phyloP scores from a whole-genome alignment of 2,113 vertebrate genomes.

The Podarcis muralis region DNA sequence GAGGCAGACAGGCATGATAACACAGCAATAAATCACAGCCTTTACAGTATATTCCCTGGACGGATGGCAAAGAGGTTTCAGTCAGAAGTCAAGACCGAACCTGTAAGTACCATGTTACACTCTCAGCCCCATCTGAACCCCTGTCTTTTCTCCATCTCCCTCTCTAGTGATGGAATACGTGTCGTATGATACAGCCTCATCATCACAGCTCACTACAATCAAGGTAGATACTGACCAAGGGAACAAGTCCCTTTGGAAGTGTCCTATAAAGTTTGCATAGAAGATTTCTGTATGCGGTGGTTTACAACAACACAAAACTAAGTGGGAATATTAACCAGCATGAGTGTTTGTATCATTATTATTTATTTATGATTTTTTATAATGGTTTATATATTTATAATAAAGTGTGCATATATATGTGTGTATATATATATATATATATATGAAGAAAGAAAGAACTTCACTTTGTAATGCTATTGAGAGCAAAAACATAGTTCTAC shows the following conservation, averaged over 20 bases:
- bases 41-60: conserved; percentile 45
- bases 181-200: background rate
- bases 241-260: conserved; percentile 20
- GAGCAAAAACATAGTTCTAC: too few relatives aligned
- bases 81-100: conserved; percentile 53
- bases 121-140: conserved; percentile 6
- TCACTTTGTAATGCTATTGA: too few relatives aligned
- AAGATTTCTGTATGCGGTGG: conserved; percentile 32
- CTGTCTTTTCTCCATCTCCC: conserved; percentile 14
- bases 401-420: too few relatives aligned
- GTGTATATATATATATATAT: too few relatives aligned
- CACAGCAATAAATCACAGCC: conserved; percentile 67
- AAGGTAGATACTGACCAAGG: conserved; percentile 7
- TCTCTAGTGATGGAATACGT: conserved; percentile 38
- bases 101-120: conserved; percentile 33
- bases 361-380: background rate
- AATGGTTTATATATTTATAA: too few relatives aligned
- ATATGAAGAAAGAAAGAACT: too few relatives aligned
- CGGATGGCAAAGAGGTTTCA: conserved; percentile 42
- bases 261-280: conserved; percentile 32
- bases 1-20: conserved; percentile 60
- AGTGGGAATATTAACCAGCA: background rate
- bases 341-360: background rate
- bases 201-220: background rate
- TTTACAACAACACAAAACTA: conserved; percentile 7